Conservation (phyloP, 1,140 invertebrate genomes). For the Ostrea edulis region DNA sequence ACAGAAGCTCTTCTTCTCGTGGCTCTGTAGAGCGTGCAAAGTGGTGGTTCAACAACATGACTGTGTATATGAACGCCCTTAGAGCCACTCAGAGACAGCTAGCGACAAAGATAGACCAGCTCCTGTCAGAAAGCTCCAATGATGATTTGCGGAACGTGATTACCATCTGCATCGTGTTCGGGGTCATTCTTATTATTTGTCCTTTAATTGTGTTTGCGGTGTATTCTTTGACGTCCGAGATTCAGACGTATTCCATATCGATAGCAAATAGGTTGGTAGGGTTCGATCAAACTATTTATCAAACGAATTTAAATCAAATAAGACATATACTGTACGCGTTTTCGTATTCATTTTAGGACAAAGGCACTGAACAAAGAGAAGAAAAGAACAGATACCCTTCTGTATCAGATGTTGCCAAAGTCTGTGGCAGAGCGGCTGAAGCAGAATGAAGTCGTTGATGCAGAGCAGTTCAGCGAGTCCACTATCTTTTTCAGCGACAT, state of each 20-base stretch:
- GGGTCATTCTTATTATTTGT: conserved; percentile 63
- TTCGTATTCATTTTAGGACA: conserved; percentile 57
- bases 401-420: conserved; percentile 71
- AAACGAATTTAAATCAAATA: not conserved
- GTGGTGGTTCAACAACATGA: conserved; percentile 63
- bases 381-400: conserved; percentile 64
- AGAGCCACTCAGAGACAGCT: conserved; percentile 43
- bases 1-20: conserved; percentile 18
- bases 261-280: conserved; percentile 65
- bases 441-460: conserved; percentile 57
- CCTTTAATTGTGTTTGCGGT: conserved; percentile 66
- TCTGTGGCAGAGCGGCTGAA: conserved; percentile 64
- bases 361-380: conserved; percentile 67
- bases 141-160: conserved; percentile 62
- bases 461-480: conserved; percentile 61
- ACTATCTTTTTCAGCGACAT: conserved; percentile 92
- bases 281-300: not conserved
- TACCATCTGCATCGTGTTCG: conserved; percentile 64
- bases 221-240: conserved; percentile 67
- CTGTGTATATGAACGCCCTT: conserved; percentile 54
- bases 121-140: conserved; percentile 37
- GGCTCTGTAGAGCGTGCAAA: conserved; percentile 49
- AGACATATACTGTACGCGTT: not conserved
- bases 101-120: conserved; percentile 43
- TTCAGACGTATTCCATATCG: conserved; percentile 67